phyloP scores from a whole-genome alignment of 2,113 vertebrate species.

The Columba janthina region DNA sequence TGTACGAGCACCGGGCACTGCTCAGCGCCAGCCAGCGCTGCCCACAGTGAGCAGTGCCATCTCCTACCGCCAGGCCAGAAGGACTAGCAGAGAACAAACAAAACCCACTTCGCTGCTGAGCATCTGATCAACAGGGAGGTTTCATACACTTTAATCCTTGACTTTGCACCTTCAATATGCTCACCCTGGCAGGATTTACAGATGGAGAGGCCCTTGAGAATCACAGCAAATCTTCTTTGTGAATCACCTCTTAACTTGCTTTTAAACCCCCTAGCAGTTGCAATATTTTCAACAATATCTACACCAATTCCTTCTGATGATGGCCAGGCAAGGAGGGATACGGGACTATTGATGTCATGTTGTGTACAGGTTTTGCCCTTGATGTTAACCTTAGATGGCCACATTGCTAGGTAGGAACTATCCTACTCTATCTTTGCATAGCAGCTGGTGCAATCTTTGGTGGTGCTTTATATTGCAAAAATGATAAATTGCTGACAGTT shows the following conservation, averaged over 20 bases:
- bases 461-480: neutral
- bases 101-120: neutral
- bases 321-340: neutral
- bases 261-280: fast-evolving
- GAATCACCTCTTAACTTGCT: neutral
- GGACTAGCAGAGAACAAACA: neutral
- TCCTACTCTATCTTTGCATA: neutral
- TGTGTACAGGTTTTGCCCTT: neutral
- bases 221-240: fast-evolving
- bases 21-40: neutral
- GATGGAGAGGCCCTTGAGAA: neutral
- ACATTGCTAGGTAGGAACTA: neutral
- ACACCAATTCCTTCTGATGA: neutral
- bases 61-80: neutral
- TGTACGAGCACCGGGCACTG: neutral
- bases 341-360: neutral
- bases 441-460: neutral
- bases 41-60: fast-evolving
- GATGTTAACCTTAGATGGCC: neutral
- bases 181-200: neutral
- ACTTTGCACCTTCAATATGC: neutral
- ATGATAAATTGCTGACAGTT: neutral
- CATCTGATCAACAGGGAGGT: too few relatives aligned
- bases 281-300: fast-evolving
- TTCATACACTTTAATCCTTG: neutral